Conservation (phyloP, 2,113 vertebrate genomes). For the Entomyzon cyanotis region DNA sequence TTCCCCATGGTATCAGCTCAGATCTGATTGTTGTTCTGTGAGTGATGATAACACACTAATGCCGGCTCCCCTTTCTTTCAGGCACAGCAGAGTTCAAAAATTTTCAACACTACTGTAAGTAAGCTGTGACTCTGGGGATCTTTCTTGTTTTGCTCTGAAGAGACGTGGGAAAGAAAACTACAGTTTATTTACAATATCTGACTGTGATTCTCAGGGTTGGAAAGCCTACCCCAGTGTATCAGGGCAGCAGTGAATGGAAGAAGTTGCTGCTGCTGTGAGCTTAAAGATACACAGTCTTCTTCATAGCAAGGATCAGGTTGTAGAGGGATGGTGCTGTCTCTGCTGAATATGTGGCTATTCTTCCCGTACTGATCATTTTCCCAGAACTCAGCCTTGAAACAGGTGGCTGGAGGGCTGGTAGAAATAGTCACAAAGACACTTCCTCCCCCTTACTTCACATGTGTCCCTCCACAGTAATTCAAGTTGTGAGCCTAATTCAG, state of each 20-base stretch:
- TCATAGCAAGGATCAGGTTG: neutral
- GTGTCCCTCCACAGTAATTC: neutral
- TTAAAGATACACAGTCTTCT: neutral
- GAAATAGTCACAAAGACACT: neutral
- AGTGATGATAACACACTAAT: neutral
- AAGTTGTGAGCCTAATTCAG: neutral
- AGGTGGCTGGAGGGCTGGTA: neutral
- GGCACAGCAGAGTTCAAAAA: constrained; percentile 19
- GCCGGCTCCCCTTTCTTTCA: neutral
- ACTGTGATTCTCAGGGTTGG: neutral
- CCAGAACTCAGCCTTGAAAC: neutral
- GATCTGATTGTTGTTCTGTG: neutral
- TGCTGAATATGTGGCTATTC: neutral
- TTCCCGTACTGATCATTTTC: neutral
- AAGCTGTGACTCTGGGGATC: neutral
- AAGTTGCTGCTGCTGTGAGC: neutral
- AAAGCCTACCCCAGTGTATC: neutral
- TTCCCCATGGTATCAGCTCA: neutral
- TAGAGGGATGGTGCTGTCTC: neutral
- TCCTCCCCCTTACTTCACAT: neutral
- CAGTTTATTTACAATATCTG: neutral
- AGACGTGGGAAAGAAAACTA: neutral
- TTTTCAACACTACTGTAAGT: neutral
- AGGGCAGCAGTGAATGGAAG: neutral
- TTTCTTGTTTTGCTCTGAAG: neutral